Evolutionary conservation across 2,797 vertebrate genomes (phyloP), one percentile per base, ranked within the genome.

Genomic region (Otolemur crassicaudatus): DNA sequence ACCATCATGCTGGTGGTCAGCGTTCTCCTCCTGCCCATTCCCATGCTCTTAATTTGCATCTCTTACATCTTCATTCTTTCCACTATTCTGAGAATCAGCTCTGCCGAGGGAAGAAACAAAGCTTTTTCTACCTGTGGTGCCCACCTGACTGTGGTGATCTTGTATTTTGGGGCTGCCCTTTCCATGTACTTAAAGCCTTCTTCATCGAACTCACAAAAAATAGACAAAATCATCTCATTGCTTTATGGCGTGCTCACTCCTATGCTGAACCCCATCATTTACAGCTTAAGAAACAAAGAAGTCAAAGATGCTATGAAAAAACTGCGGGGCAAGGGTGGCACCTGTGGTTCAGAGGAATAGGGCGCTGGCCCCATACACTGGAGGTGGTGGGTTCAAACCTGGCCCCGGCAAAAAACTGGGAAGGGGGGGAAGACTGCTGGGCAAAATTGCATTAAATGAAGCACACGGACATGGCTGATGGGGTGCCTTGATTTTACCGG

Each of bases 201-300:
- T 77, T 97, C 95, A 9, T 95, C 93, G 11, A 73, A 43, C 46
- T 95, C 96, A 27, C 94, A 95, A 25, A 92, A 97, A 96, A 83
- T 77, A 43, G 97, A 98, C 58, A 98, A 97, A 94, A 49, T 98
- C 56, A 87, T 98, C 80, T 94, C 97, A 0, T 67, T 98, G 70
- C 95, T 98, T 61, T 98, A 98, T 92, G 97, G 97, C 0, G 83
- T 98, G 31, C 92, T 98, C 22, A 97, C 97, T 0, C 98, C 98
- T 12, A 97, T 98, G 94, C 27, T 98, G 58, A 98, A 98, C 37
- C 98, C 98, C n/a, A 90, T 98, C 2, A 98, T 98, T 88, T 98
- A 98, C 9, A 98, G 97, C 20, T 92, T 98, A 84, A 98, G 98
- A 84, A 98, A 98, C 72, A 98, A 98, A 25, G 98, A 98, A 34